Percentiles rank a stretch among this genome's conserved stretches.
phyloP scores from a whole-genome alignment of 1,140 invertebrate genomes.

The Rhagoletis zephyria region DNA sequence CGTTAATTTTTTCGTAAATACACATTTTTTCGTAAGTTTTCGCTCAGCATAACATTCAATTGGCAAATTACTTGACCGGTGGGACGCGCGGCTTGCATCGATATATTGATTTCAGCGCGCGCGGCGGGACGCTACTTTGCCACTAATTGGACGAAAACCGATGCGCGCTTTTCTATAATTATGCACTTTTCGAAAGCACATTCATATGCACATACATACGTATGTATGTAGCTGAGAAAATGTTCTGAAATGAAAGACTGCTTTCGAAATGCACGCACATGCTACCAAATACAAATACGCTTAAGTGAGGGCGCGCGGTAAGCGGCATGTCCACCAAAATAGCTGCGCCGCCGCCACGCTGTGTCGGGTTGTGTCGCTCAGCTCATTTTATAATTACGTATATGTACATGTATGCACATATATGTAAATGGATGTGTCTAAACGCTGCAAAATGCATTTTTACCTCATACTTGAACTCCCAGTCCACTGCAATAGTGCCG shows the following conservation, averaged over 20 bases:
- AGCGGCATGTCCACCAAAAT: background rate
- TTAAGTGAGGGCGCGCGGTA: too few relatives aligned
- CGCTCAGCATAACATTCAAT: background rate
- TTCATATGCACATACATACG: too few relatives aligned
- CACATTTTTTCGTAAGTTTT: background rate
- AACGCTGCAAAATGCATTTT: background rate
- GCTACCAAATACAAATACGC: background rate
- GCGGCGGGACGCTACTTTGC: background rate
- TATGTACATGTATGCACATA: background rate
- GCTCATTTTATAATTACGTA: slow-evolving; percentile 23
- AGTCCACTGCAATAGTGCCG: background rate
- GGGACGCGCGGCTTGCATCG: background rate
- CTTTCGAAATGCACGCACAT: slow-evolving; percentile 29
- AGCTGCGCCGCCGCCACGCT: background rate
- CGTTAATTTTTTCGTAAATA: slow-evolving; percentile 4
- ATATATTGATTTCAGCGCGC: background rate
- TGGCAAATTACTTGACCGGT: background rate
- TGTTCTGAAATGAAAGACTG: background rate
- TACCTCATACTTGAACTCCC: slow-evolving; percentile 37
- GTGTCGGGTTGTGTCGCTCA: background rate
- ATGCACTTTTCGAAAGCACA: slow-evolving; percentile 7
- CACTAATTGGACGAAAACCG: slow-evolving; percentile 11
- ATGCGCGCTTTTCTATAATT: background rate
- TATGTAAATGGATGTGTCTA: background rate
- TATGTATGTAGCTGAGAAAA: background rate